These are phyloP conservation scores for Echeneis naucrates DNA, from an alignment of 2,797 vertebrate genomes.

Conservation along the genomic window DNA sequence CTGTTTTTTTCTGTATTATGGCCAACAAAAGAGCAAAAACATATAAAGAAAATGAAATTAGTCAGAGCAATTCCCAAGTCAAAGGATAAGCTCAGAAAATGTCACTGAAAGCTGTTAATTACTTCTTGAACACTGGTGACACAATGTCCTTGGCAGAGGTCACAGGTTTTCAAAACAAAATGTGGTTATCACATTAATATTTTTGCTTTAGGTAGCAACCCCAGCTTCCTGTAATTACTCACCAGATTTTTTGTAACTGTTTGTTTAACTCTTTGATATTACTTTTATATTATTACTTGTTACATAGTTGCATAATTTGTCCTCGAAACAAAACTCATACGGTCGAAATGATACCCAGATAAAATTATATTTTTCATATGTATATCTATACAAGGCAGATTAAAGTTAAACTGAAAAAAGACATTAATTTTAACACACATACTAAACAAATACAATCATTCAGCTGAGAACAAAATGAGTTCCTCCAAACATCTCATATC, in stretches of 20 bases:
- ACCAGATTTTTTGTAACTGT: background rate
- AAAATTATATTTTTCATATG: background rate
- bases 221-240: slow-evolving; percentile 26
- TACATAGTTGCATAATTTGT: background rate
- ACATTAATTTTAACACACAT: too few relatives aligned
- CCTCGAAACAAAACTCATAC: too few relatives aligned
- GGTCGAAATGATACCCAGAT: background rate
- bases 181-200: slow-evolving; percentile 7
- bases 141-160: background rate
- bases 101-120: background rate
- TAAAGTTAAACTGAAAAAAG: background rate
- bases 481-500: too few relatives aligned
- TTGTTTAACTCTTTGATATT: background rate
- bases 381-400: background rate
- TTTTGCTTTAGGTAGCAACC: slow-evolving; percentile 8
- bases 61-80: background rate
- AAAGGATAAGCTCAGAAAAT: background rate
- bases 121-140: slow-evolving; percentile 5
- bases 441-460: too few relatives aligned
- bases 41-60: too few relatives aligned
- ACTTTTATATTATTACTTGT: too few relatives aligned
- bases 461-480: background rate
- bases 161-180: background rate
- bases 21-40: too few relatives aligned
- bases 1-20: background rate